Percentiles rank a stretch among this genome's conserved stretches.
These are phyloP conservation scores for Pagetopsis macropterus DNA, from an alignment of 2,797 vertebrate species.

Conservation along the genomic window DNA sequence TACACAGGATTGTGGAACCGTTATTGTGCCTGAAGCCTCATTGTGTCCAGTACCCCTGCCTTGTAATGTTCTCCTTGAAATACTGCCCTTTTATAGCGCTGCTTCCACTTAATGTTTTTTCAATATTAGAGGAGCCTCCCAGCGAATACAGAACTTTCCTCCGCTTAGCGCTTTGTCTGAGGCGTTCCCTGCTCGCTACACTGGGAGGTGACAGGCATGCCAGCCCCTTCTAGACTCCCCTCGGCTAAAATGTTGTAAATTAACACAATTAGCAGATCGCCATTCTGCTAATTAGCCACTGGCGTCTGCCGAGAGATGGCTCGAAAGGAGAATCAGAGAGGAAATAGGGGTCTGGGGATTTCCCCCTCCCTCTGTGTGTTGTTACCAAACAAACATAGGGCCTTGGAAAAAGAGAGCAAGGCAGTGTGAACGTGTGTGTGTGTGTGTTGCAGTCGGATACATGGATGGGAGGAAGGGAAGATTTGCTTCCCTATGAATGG, in stretches of 20 bases:
- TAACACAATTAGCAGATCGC: constrained; percentile 97
- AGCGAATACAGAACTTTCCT: constrained; percentile 47
- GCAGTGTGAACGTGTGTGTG: constrained; percentile 53
- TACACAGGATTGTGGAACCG: background rate
- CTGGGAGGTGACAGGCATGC: constrained; percentile 88
- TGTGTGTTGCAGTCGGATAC: constrained; percentile 57
- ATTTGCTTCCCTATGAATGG: constrained; percentile 58
- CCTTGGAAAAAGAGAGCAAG: constrained; percentile 72
- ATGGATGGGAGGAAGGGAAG: constrained; percentile 54
- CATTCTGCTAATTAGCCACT: constrained; percentile 97
- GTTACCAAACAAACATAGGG: constrained; percentile 89
- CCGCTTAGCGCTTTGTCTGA: constrained; percentile 85
- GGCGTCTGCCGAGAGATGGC: constrained; percentile 89
- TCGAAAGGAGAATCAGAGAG: constrained; percentile 89
- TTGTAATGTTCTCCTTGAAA: constrained; percentile 35
- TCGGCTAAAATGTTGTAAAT: constrained; percentile 98
- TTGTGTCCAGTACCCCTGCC: constrained; percentile 9
- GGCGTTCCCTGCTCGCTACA: constrained; percentile 85
- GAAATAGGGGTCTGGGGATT: constrained; percentile 79
- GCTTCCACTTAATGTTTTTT: constrained; percentile 42
- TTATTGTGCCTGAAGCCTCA: constrained; percentile 7
- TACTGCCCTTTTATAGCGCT: constrained; percentile 25
- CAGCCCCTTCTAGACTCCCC: constrained; percentile 91
- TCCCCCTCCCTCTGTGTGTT: constrained; percentile 84
- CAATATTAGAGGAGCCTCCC: constrained; percentile 53